A percentile compares a stretch with the other conserved stretches of the same genome.
These are phyloP conservation scores for Samia ricini DNA, from an alignment of 1,140 invertebrate genomes.

Conservation along the genomic window DNA sequence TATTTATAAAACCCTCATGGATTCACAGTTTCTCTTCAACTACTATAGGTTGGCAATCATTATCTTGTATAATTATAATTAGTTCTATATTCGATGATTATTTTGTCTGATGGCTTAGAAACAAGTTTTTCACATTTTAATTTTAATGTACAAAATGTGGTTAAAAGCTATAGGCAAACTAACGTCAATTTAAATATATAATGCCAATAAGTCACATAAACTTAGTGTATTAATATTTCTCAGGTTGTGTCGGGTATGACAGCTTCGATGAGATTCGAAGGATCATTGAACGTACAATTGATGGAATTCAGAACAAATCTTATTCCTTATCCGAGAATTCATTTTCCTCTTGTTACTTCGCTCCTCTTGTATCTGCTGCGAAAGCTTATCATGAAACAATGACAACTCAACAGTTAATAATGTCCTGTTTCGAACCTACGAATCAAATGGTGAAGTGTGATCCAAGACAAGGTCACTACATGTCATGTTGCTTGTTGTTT, in stretches of 20 bases:
- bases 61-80: not conserved
- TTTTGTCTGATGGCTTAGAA: too few species aligned
- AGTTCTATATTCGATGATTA: too few species aligned
- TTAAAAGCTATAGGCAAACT: too few species aligned
- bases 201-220: not conserved
- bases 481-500: constrained; percentile 88
- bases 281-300: constrained; percentile 89
- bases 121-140: too few species aligned
- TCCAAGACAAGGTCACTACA: constrained; percentile 83
- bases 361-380: constrained; percentile 84
- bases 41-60: not conserved
- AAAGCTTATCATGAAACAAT: constrained; percentile 85
- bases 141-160: too few species aligned
- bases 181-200: too few species aligned
- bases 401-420: constrained; percentile 85
- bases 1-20: not conserved
- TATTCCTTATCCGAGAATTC: constrained; percentile 87
- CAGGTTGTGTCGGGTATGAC: constrained; percentile 86
- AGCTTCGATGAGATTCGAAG: constrained; percentile 89
- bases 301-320: constrained; percentile 90
- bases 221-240: constrained; percentile 17
- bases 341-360: constrained; percentile 89
- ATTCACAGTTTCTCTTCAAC: not conserved
- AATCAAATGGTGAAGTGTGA: constrained; percentile 92
- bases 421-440: constrained; percentile 87